These are phyloP conservation scores for Scolopax rusticola DNA, from an alignment of 2,797 vertebrate genomes.

Conservation along the genomic window DNA sequence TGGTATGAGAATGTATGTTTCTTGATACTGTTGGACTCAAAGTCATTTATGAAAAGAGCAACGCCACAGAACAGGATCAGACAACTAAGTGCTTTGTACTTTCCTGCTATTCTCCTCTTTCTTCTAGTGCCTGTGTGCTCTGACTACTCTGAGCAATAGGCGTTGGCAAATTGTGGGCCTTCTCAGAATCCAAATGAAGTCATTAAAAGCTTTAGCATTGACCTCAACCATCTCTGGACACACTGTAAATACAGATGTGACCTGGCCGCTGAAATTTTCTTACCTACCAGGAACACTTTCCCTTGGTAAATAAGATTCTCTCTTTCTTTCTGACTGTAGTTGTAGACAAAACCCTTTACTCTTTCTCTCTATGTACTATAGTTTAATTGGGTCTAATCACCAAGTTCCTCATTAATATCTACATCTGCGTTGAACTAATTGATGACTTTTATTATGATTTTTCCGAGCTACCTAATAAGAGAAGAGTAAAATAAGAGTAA, in stretches of 20 bases:
- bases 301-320: accelerated
- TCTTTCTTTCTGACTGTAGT: neutral
- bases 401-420: neutral
- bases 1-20: neutral
- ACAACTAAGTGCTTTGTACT: accelerated
- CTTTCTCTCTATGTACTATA: neutral
- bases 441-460: neutral
- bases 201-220: neutral
- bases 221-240: neutral
- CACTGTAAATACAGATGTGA: neutral
- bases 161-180: accelerated
- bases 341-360: neutral
- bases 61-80: neutral
- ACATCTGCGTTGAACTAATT: neutral
- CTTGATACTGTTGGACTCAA: neutral
- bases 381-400: neutral
- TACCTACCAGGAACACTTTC: neutral
- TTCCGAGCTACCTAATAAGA: neutral
- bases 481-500: neutral
- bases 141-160: neutral
- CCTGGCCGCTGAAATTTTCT: neutral
- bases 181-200: neutral
- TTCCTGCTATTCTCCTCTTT: neutral
- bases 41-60: neutral
- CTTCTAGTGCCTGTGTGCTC: neutral